Conservation (phyloP, 2,113 vertebrate genomes). For the Leucoraja erinaceus region DNA sequence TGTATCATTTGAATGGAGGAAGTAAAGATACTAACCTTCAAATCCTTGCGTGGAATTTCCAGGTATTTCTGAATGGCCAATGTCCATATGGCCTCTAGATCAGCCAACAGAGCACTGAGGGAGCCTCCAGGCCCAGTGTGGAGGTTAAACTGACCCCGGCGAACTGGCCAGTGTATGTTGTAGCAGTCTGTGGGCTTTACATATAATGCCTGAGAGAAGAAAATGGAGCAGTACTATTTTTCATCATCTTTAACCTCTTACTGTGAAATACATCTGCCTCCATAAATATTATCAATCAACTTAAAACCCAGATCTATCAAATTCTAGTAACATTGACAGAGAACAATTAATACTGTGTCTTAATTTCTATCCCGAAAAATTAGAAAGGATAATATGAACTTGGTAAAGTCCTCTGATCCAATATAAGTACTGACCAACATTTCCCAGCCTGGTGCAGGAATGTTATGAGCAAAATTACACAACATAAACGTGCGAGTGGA, state of each 20-base stretch:
- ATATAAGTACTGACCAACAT: not conserved
- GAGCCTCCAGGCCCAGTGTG: slow-evolving; percentile 81
- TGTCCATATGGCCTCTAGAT: slow-evolving; percentile 91
- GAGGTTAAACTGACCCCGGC: slow-evolving; percentile 82
- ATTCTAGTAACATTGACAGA: not conserved
- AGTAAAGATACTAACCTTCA: slow-evolving; percentile 71
- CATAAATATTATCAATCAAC: not conserved
- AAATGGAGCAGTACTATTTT: not conserved
- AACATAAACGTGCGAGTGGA: too few species aligned
- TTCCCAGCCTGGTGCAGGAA: not conserved
- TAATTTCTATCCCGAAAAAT: slow-evolving; percentile 32
- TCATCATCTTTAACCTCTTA: not conserved
- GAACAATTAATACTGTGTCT: not conserved
- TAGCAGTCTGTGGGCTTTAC: slow-evolving; percentile 86
- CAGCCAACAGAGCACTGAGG: slow-evolving; percentile 75
- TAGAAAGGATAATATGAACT: not conserved
- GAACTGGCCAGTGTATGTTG: slow-evolving; percentile 82
- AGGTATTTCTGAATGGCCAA: slow-evolving; percentile 84
- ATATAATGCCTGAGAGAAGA: slow-evolving; percentile 69
- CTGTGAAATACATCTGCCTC: not conserved
- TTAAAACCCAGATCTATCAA: not conserved
- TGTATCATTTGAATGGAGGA: not conserved
- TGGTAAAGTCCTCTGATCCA: not conserved
- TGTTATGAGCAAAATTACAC: not conserved
- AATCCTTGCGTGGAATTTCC: slow-evolving; percentile 88